These are phyloP conservation scores for Rhimphoctona megacephalus DNA, from an alignment of 2,888 invertebrate species.

Conservation along the genomic window DNA sequence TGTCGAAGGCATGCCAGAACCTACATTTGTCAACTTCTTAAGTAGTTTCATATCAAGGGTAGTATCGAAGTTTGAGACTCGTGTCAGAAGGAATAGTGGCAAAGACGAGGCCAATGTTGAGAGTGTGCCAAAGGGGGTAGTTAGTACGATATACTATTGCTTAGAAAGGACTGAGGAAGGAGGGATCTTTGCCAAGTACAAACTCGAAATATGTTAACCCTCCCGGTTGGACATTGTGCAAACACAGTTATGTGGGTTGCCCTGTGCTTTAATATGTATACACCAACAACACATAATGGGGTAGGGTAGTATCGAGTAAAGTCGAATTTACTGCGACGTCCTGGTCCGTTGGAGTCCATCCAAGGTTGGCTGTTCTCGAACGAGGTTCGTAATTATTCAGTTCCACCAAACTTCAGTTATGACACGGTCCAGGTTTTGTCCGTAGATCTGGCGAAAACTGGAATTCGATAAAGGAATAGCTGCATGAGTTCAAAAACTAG, in stretches of 20 bases:
- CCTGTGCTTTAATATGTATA: background rate
- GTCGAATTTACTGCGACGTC: constrained; percentile 32
- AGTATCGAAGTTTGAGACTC: constrained; percentile 13
- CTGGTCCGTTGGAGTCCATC: constrained; percentile 17
- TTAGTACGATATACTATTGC: background rate
- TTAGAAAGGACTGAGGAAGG: too few relatives aligned
- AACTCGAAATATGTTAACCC: constrained; percentile 68
- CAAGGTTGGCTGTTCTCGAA: constrained; percentile 9
- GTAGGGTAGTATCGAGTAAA: constrained; percentile 16
- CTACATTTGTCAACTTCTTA: constrained; percentile 59
- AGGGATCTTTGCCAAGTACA: constrained; percentile 70
- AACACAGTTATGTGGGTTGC: constrained; percentile 11
- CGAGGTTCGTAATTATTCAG: constrained; percentile 42
- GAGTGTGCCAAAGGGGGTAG: constrained; percentile 56
- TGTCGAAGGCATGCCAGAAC: constrained; percentile 2
- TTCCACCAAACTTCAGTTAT: constrained; percentile 29
- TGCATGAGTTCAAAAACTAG: background rate
- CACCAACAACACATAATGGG: constrained; percentile 2
- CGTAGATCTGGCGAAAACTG: background rate
- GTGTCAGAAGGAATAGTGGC: background rate
- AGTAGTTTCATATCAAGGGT: constrained; percentile 41
- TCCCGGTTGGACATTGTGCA: constrained; percentile 55
- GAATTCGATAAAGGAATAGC: background rate
- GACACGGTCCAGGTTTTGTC: background rate
- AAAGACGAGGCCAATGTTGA: constrained; percentile 5